A percentile compares a stretch with the other conserved stretches of the same genome.
These are phyloP conservation scores for Ondatra zibethicus DNA, from an alignment of 2,113 vertebrate genomes.

Conservation along the genomic window DNA sequence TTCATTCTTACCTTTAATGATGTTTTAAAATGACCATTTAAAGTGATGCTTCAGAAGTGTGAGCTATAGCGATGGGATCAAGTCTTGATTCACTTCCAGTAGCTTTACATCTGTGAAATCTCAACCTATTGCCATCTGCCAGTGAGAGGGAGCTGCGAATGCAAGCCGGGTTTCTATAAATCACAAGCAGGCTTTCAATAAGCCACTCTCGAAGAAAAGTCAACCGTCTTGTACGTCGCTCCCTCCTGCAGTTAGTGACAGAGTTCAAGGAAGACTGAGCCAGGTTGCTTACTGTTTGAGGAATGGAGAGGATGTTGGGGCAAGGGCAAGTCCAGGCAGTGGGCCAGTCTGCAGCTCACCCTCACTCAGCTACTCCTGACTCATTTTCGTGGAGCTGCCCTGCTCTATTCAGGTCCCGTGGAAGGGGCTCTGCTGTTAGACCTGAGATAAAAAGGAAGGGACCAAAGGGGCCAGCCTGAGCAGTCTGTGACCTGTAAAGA, in stretches of 20 bases:
- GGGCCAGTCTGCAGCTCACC: slow-evolving; percentile 61
- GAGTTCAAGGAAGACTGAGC: slow-evolving; percentile 81
- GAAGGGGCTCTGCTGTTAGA: slow-evolving; percentile 62
- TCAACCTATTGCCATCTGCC: slow-evolving; percentile 86
- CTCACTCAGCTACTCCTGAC: slow-evolving; percentile 12
- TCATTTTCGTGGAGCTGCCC: neutral
- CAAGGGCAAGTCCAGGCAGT: slow-evolving; percentile 77
- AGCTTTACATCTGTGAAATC: slow-evolving; percentile 85
- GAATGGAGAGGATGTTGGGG: slow-evolving; percentile 77
- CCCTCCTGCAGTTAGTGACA: slow-evolving; percentile 69
- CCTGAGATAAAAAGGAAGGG: slow-evolving; percentile 43
- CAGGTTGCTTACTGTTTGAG: slow-evolving; percentile 78
- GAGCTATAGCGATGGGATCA: slow-evolving; percentile 68
- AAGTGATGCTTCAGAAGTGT: slow-evolving; percentile 72
- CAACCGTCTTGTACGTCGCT: slow-evolving; percentile 79
- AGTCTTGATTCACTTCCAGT: slow-evolving; percentile 83
- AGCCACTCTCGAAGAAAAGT: slow-evolving; percentile 86
- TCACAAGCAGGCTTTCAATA: slow-evolving; percentile 88
- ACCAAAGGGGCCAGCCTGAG: slow-evolving; percentile 62
- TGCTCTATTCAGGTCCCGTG: neutral
- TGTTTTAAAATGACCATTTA: slow-evolving; percentile 82
- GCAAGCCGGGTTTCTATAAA: neutral
- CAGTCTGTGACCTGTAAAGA: slow-evolving; percentile 62
- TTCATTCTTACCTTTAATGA: slow-evolving; percentile 79
- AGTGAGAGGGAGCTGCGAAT: slow-evolving; percentile 82